These are phyloP conservation scores for Malurus cyaneus DNA, from an alignment of 2,113 vertebrate genomes.

Conservation along the genomic window DNA sequence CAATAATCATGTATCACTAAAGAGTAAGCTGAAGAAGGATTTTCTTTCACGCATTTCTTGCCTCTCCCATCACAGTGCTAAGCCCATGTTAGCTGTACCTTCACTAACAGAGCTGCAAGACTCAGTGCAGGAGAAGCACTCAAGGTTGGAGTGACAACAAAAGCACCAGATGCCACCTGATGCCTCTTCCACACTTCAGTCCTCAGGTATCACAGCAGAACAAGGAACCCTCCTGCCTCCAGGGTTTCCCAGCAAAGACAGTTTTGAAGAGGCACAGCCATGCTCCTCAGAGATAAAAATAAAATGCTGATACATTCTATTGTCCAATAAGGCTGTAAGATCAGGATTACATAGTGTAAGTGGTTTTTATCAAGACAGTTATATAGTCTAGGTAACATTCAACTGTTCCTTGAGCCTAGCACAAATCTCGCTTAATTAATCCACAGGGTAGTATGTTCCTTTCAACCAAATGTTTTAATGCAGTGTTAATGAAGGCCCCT, in stretches of 20 bases:
- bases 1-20: neutral
- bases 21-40: neutral
- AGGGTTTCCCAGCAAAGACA: neutral
- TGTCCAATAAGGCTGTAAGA: neutral
- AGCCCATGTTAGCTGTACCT: neutral
- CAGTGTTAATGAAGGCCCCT: neutral
- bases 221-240: neutral
- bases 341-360: neutral
- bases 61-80: neutral
- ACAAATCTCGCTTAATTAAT: neutral
- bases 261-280: neutral
- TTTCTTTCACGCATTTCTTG: neutral
- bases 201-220: neutral
- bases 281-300: neutral
- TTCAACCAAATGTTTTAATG: neutral
- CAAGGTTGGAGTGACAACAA: neutral
- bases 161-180: neutral
- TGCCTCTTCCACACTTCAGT: neutral
- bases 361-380: neutral
- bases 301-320: neutral
- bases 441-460: neutral
- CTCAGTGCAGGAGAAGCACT: neutral
- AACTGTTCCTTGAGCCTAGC: neutral
- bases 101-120: neutral
- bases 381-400: neutral